Evolutionary conservation across 2,797 vertebrate species (phyloP).

Genomic region (Enteromius viviparus): DNA sequence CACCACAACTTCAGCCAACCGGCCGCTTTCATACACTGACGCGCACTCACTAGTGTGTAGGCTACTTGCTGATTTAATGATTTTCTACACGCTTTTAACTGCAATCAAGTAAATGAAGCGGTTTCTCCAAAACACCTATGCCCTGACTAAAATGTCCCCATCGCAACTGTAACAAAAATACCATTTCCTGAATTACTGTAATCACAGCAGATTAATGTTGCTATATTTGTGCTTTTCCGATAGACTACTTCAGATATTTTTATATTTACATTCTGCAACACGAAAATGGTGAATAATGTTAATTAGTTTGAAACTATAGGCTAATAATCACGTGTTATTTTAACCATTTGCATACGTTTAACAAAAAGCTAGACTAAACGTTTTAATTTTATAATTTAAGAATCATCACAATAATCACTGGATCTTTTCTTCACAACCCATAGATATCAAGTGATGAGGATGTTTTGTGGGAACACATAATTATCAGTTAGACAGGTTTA

Average conservation of each 20-base stretch:
- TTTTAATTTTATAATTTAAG: background rate
- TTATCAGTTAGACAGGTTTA: slow-evolving; percentile 11
- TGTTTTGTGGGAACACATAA: background rate
- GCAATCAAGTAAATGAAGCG: background rate
- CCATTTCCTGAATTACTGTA: background rate
- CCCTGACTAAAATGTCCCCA: background rate
- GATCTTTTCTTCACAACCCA: background rate
- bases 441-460: background rate
- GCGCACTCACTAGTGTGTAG: background rate
- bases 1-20: slow-evolving; percentile 69
- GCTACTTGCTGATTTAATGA: background rate
- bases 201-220: background rate
- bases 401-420: background rate
- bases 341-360: background rate
- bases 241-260: background rate
- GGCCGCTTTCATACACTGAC: slow-evolving; percentile 59
- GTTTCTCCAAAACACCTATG: background rate
- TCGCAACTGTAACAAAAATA: background rate
- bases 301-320: background rate
- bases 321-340: background rate
- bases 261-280: background rate
- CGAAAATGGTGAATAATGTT: background rate
- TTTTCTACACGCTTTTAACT: background rate
- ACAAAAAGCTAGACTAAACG: background rate
- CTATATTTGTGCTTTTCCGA: background rate